Base-by-base conservation (phyloP, 2,888 invertebrate species). In the Zeuzera pyrina region DNA sequence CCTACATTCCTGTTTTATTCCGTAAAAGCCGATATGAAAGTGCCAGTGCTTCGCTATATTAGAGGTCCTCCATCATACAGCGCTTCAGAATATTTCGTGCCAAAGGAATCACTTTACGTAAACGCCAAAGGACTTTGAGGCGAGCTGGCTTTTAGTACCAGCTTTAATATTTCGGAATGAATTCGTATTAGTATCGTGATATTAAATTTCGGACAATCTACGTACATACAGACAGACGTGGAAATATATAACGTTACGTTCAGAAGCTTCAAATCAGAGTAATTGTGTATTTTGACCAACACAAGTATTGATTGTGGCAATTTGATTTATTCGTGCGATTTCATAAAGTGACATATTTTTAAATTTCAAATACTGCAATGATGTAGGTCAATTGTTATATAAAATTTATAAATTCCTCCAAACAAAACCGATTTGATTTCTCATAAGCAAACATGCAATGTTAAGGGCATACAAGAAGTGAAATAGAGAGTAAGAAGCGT, bases 401-500 rank as follows among this genome's bases (percentile, higher is more conserved):
- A n/a, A n/a, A n/a, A n/a, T n/a, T n/a, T n/a, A n/a, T 12, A 25
- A 25, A 25, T 12, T n/a, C n/a, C n/a, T n/a, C n/a, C n/a, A n/a
- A n/a, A n/a, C n/a, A n/a, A n/a, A n/a, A n/a, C n/a, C n/a, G n/a
- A n/a, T n/a, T n/a, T n/a, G n/a, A n/a, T n/a, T n/a, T n/a, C n/a
- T n/a, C n/a, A n/a, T n/a, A n/a, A n/a, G n/a, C 33, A 34, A 34
- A 34, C 37, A 31, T 35, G 33, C 30, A n/a, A n/a, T n/a, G 22
- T 34, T 21, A 25, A 29, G 21, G 15, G 31, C 40, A 40, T 40
- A 33, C 40, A 35, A 32, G 26, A 31, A 91, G 85, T 66, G 87
- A 85, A 58, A 91, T 87, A 53, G 85, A 86, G 85, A 60, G 68
- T 87, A 47, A 91, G 88, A 68, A 92, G 91, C 91, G 88, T 91